Conservation (phyloP, 2,888 invertebrate species). For the Hartigia nigra region DNA sequence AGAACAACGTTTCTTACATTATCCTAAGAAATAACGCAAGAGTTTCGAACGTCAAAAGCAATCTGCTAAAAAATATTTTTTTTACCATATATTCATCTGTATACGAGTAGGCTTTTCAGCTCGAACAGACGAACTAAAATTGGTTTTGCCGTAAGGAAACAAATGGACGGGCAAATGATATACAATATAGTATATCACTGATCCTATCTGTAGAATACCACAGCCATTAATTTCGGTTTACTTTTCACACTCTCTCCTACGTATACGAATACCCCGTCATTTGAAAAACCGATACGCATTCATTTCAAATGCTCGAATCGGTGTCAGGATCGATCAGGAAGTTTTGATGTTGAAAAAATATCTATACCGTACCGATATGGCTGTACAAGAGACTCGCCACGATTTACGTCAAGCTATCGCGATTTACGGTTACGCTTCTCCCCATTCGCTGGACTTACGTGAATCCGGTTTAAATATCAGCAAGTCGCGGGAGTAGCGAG, state of each 20-base stretch:
- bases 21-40: neutral
- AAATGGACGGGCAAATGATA: neutral
- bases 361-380: neutral
- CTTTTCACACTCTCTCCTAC: neutral
- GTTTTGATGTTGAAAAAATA: too few species aligned
- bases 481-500: neutral
- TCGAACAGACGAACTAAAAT: neutral
- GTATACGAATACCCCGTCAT: neutral
- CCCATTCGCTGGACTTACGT: neutral
- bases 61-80: neutral
- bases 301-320: neutral
- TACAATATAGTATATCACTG: neutral
- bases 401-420: neutral
- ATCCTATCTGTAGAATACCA: neutral
- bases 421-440: conserved; percentile 6
- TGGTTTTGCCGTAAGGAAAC: neutral
- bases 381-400: neutral
- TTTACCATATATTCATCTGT: neutral
- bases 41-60: neutral
- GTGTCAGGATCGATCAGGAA: neutral
- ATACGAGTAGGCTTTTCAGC: neutral
- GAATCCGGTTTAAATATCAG: conserved; percentile 9
- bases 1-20: neutral
- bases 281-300: neutral
- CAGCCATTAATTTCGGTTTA: neutral